Evolutionary conservation across 2,888 invertebrate species (phyloP), one percentile per base, ranked within the genome.

Genomic region (Drosophila nr. perissopoda): DNA sequence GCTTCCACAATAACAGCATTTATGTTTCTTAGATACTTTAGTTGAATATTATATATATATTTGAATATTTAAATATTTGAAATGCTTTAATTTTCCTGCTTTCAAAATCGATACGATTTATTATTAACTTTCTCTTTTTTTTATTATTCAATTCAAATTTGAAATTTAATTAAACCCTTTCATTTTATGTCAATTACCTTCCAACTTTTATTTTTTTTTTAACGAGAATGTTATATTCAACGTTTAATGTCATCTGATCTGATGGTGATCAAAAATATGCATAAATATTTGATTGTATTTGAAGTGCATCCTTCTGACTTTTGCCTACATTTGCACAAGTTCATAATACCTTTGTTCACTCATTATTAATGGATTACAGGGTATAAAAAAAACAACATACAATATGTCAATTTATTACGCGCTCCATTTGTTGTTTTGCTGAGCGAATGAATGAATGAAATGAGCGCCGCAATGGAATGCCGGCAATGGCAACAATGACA

Each of bases 351-450:
- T 13, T 56, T 40, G 13, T 2, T 31, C 11, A n/a, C 2, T n/a
- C 25, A n/a, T 29, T 21, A n/a, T 25, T 13, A 18, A 21, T 29
- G 25, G 16, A 31, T 25, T 45, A 25, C 51, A 54, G 31, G 27
- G 36, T 53, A 60, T 33, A 29, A 33, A 21, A 52, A 31, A 42
- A 11, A 27, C 29, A 49, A 49, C 42, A 34, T 31, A 68, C 68
- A 66, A 56, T 68, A 66, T 67, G 73, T 82, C 85, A 73, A 82
- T 84, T 82, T 87, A 82, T 69, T 76, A 86, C 77, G 67, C 63
- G 61, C 77, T 62, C 56, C 48, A 68, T 64, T 69, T 66, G 52
- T 57, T 49, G 40, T 63, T 57, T 51, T 40, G 40, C 49, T 68
- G 71, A 74, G 72, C 64, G 54, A 73, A 67, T 69, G 82, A 68